phyloP scores from a whole-genome alignment of 2,888 invertebrate species.

The Euplexia lucipara region DNA sequence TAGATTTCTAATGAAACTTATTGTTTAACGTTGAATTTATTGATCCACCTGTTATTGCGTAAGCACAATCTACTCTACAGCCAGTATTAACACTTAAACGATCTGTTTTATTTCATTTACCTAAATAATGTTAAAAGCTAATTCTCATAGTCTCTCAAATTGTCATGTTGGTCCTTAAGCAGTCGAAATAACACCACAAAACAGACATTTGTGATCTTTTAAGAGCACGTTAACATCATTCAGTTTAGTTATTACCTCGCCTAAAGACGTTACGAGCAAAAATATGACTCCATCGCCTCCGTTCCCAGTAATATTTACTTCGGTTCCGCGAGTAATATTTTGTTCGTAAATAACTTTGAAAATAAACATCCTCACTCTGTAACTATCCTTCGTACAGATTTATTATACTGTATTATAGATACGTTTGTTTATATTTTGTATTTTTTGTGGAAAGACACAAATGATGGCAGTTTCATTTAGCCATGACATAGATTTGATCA shows the following conservation, averaged over 20 bases:
- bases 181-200: conserved; percentile 24
- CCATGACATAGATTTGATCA: conserved; percentile 27
- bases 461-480: conserved; percentile 6
- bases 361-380: conserved; percentile 49
- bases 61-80: neutral
- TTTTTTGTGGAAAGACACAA: conserved; percentile 25
- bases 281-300: conserved; percentile 33
- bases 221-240: conserved; percentile 39
- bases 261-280: conserved; percentile 19
- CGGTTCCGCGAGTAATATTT: conserved; percentile 34
- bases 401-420: conserved; percentile 29
- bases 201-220: conserved; percentile 31
- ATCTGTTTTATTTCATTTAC: no score
- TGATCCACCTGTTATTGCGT: neutral
- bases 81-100: no score
- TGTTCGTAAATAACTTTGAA: conserved; percentile 46
- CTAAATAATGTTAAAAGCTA: no score
- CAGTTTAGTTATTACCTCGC: conserved; percentile 31
- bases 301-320: conserved; percentile 25
- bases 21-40: no score
- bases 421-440: conserved; percentile 19
- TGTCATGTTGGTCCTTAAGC: conserved; percentile 3
- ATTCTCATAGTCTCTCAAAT: neutral
- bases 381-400: conserved; percentile 34
- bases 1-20: no score